Conservation (phyloP, 1,140 invertebrate genomes). For the Belonocnema kinseyi region DNA sequence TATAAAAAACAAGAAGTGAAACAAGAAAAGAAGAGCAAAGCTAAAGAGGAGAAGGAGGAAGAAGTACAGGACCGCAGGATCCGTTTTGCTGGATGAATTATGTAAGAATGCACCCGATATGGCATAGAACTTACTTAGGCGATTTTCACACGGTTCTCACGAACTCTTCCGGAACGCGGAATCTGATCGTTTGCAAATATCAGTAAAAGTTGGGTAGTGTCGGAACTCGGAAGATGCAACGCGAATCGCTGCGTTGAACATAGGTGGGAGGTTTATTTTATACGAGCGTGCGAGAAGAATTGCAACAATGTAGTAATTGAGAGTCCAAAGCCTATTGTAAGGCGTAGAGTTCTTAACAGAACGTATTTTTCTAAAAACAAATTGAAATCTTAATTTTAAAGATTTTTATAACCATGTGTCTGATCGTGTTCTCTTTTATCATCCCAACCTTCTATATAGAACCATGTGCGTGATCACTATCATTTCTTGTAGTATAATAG, state of each 20-base stretch:
- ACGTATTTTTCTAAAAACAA: too few relatives aligned
- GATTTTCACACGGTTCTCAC: conserved; percentile 46
- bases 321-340: too few relatives aligned
- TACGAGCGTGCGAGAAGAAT: conserved; percentile 36
- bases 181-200: conserved; percentile 32
- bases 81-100: conserved; percentile 60
- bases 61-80: conserved; percentile 33
- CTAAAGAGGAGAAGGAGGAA: conserved; percentile 37
- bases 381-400: too few relatives aligned
- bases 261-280: conserved; percentile 20
- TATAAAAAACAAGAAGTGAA: conserved; percentile 33
- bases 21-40: conserved; percentile 40
- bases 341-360: too few relatives aligned
- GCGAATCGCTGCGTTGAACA: conserved; percentile 36
- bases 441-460: too few relatives aligned
- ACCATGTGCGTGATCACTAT: too few relatives aligned
- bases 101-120: conserved; percentile 59
- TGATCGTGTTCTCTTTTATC: too few relatives aligned
- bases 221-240: conserved; percentile 26
- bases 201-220: conserved; percentile 26
- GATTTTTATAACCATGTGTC: too few relatives aligned
- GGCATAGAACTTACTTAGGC: conserved; percentile 39
- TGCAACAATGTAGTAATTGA: conserved; percentile 29
- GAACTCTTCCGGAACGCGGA: conserved; percentile 50
- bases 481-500: too few relatives aligned